These are phyloP conservation scores for Botia almorhae DNA, from an alignment of 2,797 vertebrate species.

Conservation along the genomic window DNA sequence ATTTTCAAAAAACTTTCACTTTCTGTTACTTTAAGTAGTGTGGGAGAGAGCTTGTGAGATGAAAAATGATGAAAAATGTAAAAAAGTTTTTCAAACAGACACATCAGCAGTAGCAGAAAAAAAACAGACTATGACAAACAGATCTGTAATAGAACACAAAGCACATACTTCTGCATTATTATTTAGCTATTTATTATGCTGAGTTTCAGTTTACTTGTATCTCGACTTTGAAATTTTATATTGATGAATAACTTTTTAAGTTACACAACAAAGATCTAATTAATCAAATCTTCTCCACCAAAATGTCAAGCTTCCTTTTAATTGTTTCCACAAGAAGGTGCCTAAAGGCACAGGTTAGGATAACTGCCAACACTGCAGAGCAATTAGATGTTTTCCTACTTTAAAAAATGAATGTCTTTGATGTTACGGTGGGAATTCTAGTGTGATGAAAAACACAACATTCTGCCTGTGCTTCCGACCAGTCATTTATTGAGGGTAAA, in stretches of 20 bases:
- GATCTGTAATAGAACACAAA: conserved; percentile 2
- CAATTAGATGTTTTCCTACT: conserved; percentile 11
- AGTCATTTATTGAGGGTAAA: conserved; percentile 2
- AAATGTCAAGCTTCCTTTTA: background rate
- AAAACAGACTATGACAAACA: conserved; percentile 10
- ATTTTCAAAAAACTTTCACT: background rate
- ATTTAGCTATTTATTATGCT: background rate
- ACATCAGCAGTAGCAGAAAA: background rate
- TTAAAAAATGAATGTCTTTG: background rate
- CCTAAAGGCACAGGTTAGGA: conserved; percentile 14
- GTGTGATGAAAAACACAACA: conserved; percentile 2
- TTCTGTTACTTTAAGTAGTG: background rate
- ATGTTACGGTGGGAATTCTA: background rate
- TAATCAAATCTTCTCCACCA: background rate
- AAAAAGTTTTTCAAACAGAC: conserved; percentile 29
- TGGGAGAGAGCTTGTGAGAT: background rate
- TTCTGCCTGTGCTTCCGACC: background rate
- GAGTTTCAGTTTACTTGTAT: conserved; percentile 20
- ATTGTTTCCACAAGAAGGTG: background rate
- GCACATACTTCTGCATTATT: conserved; percentile 22
- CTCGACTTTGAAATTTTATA: conserved; percentile 7
- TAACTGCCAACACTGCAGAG: background rate
- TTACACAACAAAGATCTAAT: background rate
- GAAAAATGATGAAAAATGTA: conserved; percentile 39
- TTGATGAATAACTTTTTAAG: conserved; percentile 17